Conservation (phyloP, 2,888 invertebrate genomes). For the Lasioglossum marginatum region DNA sequence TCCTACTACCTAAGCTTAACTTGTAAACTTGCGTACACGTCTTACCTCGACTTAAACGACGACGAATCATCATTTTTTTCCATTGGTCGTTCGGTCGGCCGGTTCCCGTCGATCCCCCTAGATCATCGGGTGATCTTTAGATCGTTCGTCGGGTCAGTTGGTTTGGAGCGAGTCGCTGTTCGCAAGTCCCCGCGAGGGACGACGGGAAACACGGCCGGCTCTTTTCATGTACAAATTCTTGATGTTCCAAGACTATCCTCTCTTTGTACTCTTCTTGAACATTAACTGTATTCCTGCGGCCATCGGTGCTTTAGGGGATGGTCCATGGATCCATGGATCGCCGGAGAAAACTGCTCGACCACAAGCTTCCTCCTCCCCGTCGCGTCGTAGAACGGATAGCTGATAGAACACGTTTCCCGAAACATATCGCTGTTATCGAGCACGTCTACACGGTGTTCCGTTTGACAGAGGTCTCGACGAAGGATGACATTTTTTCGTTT, state of each 20-base stretch:
- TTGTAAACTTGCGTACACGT: slow-evolving; percentile 73
- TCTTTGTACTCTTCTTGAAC: slow-evolving; percentile 35
- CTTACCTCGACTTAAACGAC: slow-evolving; percentile 65
- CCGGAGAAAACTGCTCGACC: neutral
- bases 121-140: neutral
- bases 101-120: slow-evolving; percentile 45
- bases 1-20: slow-evolving; percentile 72
- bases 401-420: no score
- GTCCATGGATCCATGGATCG: slow-evolving; percentile 8
- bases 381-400: neutral
- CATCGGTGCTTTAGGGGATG: neutral
- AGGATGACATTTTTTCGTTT: neutral
- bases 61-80: slow-evolving; percentile 42
- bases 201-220: neutral
- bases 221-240: slow-evolving; percentile 40
- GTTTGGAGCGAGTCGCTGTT: neutral
- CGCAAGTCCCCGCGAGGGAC: neutral
- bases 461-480: neutral
- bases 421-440: no score
- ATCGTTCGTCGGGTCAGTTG: neutral
- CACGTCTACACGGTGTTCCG: no score
- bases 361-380: neutral
- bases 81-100: slow-evolving; percentile 69
- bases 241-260: slow-evolving; percentile 47
- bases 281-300: slow-evolving; percentile 11